Evolutionary conservation across 2,888 invertebrate genomes (phyloP).

Genomic region (Aelia acuminata): DNA sequence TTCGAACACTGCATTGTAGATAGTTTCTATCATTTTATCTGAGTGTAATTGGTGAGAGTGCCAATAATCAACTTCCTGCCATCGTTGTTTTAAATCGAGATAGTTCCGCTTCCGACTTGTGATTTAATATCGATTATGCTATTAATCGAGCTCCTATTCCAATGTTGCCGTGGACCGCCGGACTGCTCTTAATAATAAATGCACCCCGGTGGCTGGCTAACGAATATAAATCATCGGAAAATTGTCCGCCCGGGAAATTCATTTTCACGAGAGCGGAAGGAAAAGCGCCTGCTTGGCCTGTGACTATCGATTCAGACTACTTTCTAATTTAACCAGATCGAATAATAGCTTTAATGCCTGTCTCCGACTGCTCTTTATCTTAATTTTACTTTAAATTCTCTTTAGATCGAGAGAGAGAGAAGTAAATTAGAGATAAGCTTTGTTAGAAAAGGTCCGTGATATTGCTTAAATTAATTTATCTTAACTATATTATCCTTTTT

Average conservation of each 20-base stretch:
- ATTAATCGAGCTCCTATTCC: background rate
- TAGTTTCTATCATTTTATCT: background rate
- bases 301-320: background rate
- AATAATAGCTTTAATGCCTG: background rate
- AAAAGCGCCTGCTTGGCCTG: background rate
- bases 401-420: background rate
- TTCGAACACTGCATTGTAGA: background rate
- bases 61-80: background rate
- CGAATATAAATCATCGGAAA: constrained; percentile 23
- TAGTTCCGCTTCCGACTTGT: constrained; percentile 16
- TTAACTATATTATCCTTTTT: no score
- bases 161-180: background rate
- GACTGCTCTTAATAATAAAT: constrained; percentile 1
- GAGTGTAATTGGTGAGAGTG: background rate
- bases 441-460: background rate
- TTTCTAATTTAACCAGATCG: background rate
- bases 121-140: constrained; percentile 16
- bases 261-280: background rate
- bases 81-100: background rate
- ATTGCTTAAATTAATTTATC: background rate
- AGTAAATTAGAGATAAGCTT: background rate
- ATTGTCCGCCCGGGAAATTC: constrained; percentile 22
- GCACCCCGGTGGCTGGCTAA: background rate
- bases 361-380: background rate
- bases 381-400: background rate